Evolutionary conservation across 2,888 invertebrate genomes (phyloP), one percentile per base, ranked within the genome.

Genomic region (Xylophagus ater): DNA sequence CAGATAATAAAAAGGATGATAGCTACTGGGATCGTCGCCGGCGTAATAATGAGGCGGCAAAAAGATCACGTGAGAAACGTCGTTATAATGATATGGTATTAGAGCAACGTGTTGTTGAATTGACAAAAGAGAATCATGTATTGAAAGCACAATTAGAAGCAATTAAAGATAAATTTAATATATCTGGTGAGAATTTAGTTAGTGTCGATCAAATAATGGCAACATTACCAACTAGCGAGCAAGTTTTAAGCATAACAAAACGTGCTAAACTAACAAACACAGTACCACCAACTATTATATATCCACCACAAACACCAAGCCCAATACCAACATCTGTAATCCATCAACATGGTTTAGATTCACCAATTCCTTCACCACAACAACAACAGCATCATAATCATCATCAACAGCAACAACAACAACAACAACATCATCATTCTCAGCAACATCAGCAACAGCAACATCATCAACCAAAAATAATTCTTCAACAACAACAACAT

Each of bases 11-110:
- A 62, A 96, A 96, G 61, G 94, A 96, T 57, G 90, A 93, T 54
- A 88, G 86, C 56, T 96, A 96, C 66, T 96, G 97, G 97, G 93
- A 94, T 64, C 78, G 94, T 41, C 74, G 97, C 41, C 74, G 94
- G 46, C 76, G 94, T 43, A 96, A 97, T 67, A 97, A 97, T 65
- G 94, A 94, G 64, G 96, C 96, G 1, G 96, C 96, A 41, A 92
- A 96, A 60, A 71, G 93, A 30, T 93, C 93, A 5, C 76, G 94
- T n/a, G 94, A 96, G 63, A 96, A 96, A 64, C 76, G 94, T 28
- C 80, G 94, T 32, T 84, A 89, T 68, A 93, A 96, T 60, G 94
- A 96, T 65, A 88, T 94, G 88, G 89, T 92, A 2, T 71, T 97
- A 44, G 96, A 96, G 57, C 87, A 89, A 52, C 76, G 92, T 32